A percentile compares a stretch with the other conserved stretches of the same genome.
Conservation (phyloP, 2,888 invertebrate species). For the Pterostichus madidus region DNA sequence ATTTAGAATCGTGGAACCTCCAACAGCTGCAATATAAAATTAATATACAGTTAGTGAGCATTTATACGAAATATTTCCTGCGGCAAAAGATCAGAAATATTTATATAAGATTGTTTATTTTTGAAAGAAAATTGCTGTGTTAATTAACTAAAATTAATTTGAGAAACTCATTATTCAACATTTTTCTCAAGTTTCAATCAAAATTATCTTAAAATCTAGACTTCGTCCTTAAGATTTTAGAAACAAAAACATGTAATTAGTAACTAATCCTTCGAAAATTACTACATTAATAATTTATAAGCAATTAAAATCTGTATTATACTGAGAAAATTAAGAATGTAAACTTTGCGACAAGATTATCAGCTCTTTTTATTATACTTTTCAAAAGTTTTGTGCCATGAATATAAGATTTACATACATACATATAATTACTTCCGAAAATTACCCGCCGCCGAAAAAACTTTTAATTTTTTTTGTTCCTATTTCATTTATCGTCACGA, state of each 20-base stretch:
- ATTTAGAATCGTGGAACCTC: too few relatives aligned
- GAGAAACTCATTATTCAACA: constrained; percentile 23
- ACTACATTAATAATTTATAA: constrained; percentile 38
- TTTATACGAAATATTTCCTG: too few relatives aligned
- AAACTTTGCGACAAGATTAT: constrained; percentile 29
- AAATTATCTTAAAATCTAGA: constrained; percentile 23
- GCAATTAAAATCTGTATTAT: constrained; percentile 36
- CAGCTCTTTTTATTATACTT: background rate
- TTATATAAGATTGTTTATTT: background rate
- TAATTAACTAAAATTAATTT: constrained; percentile 23
- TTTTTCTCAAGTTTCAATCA: background rate
- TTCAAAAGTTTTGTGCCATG: constrained; percentile 7
- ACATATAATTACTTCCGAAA: constrained; percentile 24
- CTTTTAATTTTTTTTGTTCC: background rate
- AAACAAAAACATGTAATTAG: constrained; percentile 48
- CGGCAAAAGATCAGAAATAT: background rate
- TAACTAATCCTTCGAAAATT: constrained; percentile 39
- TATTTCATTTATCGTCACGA: constrained; percentile 4
- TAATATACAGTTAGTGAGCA: too few relatives aligned
- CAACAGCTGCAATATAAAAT: too few relatives aligned
- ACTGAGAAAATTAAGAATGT: constrained; percentile 36
- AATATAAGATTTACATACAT: constrained; percentile 28
- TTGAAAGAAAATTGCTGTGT: background rate
- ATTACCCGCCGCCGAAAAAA: background rate
- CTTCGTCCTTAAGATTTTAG: constrained; percentile 21